Conservation (phyloP, 2,113 vertebrate genomes). For the Cebidichthys violaceus region DNA sequence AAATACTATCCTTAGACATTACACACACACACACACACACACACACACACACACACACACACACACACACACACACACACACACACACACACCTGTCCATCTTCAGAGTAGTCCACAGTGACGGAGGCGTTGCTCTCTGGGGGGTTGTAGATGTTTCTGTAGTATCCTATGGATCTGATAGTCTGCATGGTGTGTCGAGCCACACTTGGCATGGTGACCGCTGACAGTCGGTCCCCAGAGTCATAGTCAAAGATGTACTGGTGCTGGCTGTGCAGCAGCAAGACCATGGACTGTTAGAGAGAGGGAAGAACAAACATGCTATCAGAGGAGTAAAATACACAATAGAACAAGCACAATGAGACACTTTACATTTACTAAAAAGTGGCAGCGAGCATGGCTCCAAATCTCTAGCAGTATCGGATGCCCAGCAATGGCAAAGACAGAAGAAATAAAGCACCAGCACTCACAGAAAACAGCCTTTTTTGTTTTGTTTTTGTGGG, state of each 20-base stretch:
- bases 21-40: not conserved
- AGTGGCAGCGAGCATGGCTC: not conserved
- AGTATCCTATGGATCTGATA: slow-evolving; percentile 96
- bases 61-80: slow-evolving; percentile 3
- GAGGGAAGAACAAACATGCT: not conserved
- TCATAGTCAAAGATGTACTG: slow-evolving; percentile 99
- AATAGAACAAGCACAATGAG: not conserved
- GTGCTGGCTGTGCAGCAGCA: slow-evolving; percentile 97
- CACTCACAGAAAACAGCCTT: not conserved
- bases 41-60: not conserved
- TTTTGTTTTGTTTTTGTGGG: too few relatives aligned
- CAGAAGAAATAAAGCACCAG: not conserved
- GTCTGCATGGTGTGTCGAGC: slow-evolving; percentile 99
- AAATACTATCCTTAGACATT: not conserved
- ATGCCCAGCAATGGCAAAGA: not conserved
- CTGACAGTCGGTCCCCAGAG: slow-evolving; percentile 91
- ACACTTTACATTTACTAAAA: not conserved
- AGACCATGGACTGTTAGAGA: slow-evolving; percentile 93
- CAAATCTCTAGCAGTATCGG: not conserved
- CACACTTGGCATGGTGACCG: slow-evolving; percentile 98
- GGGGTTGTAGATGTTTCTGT: slow-evolving; percentile 97
- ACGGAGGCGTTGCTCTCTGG: slow-evolving; percentile 97
- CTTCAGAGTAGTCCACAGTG: slow-evolving; percentile 97
- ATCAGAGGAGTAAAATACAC: not conserved
- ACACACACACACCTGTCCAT: slow-evolving; percentile 83